Evolutionary conservation across 2,797 vertebrate genomes (phyloP), one percentile per base, ranked within the genome.

Genomic region (Gouania willdenowi): DNA sequence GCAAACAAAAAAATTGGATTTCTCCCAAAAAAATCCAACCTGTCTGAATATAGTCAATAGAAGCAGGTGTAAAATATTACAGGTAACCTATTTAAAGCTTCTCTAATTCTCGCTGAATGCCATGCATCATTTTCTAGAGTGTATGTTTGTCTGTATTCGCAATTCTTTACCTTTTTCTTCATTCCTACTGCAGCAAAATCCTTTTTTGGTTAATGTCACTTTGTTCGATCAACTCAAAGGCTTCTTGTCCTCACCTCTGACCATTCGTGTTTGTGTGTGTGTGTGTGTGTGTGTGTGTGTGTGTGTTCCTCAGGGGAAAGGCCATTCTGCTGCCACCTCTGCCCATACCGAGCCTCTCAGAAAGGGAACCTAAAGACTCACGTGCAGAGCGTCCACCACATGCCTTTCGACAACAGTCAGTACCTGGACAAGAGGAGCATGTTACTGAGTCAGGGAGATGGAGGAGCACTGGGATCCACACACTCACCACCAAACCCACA

Each of bases 341-440:
- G 71, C 81, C 87, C 92, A 84, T 82, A 91, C 85, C 73, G 91
- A 91, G 90, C 93, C 82, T 85, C 90, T 92, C 84, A 89, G 87
- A 89, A 93, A 93, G 90, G 91, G 90, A 87, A 90, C 90, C 87
- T 92, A 88, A 88, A 91, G 82, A 84, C 85, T 0, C 63, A 51
- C 12, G 73, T 46, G 13, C 90, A 81, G 70, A 82, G 63, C 42
- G 89, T 83, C 47, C 85, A 87, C 77, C 65, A 63, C 44, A 65
- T 82, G 72, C 86, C 88, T 77, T 82, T 83, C 47, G 83, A 87
- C 80, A 88, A 91, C 76, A 68, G 69, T 71, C 86, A 71, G 76
- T 71, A 79, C 46, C 87, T 80, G 0, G 73, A 71, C 6, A 33
- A 60, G 4, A 53, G 62, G 35, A 59, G 35, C 28, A 41, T 11